Evolutionary conservation across 2,888 invertebrate genomes (phyloP).

Genomic region (Endomychus coccineus): DNA sequence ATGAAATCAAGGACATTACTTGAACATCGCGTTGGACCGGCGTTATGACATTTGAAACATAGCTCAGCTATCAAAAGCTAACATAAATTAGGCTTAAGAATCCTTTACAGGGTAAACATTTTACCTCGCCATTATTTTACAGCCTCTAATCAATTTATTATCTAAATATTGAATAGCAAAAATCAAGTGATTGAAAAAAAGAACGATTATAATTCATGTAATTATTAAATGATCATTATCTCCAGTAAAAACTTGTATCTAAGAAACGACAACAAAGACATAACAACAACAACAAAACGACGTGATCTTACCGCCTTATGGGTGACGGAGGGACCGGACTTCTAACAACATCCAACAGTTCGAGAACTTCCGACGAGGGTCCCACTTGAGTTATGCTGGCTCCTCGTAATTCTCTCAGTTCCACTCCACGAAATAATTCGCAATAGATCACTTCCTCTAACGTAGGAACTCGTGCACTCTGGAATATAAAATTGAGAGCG

Average conservation of each 20-base stretch:
- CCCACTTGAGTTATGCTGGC: conserved; percentile 58
- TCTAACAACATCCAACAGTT: conserved; percentile 35
- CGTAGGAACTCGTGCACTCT: conserved; percentile 59
- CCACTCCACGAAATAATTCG: conserved; percentile 81
- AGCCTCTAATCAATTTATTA: too few relatives aligned
- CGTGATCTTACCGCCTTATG: conserved; percentile 33
- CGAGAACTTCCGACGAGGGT: conserved; percentile 33
- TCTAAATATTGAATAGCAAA: too few relatives aligned
- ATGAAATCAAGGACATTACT: too few relatives aligned
- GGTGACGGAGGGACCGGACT: conserved; percentile 33
- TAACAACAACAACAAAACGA: not conserved
- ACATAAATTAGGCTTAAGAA: too few relatives aligned
- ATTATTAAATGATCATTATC: too few relatives aligned
- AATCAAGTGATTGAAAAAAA: too few relatives aligned
- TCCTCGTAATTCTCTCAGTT: conserved; percentile 79
- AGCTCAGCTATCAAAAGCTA: too few relatives aligned
- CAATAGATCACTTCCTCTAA: conserved; percentile 75
- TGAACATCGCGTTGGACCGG: too few relatives aligned
- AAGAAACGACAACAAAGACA: conserved; percentile 5
- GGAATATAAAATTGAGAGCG: conserved; percentile 71
- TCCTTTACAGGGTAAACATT: too few relatives aligned
- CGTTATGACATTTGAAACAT: too few relatives aligned
- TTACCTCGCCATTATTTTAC: too few relatives aligned
- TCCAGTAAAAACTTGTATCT: conserved; percentile 2
- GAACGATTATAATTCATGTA: too few relatives aligned